Percentiles rank a stretch among this genome's conserved stretches.
These are phyloP conservation scores for Zoroaster sp. DNA, from an alignment of 53 echinoderm and acorn worm species.

Conservation along the genomic window DNA sequence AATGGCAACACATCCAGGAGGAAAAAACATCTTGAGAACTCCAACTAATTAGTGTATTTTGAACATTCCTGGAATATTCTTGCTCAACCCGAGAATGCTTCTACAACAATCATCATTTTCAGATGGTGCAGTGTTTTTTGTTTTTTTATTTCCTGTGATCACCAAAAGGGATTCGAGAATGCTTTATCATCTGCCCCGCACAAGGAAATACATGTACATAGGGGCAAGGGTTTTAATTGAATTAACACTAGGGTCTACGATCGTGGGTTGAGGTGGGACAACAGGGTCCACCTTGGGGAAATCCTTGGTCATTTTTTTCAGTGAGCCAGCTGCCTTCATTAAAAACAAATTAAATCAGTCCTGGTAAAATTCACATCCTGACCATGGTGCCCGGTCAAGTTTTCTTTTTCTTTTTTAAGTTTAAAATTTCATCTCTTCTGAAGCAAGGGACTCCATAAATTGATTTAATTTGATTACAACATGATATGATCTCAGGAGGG, in stretches of 20 bases:
- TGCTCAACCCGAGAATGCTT: background rate
- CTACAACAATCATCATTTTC: background rate
- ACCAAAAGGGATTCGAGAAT: background rate
- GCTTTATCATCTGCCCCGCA: background rate
- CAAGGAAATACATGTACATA: background rate
- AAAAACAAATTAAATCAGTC: background rate
- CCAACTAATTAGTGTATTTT: too few relatives aligned
- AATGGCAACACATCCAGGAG: too few relatives aligned
- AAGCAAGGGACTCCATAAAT: background rate
- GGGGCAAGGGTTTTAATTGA: background rate
- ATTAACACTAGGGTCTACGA: conserved; percentile 13
- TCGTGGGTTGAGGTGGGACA: background rate
- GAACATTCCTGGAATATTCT: background rate
- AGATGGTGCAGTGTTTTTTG: too few relatives aligned
- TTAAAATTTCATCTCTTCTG: background rate
- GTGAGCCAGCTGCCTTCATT: background rate
- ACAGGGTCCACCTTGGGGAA: background rate
- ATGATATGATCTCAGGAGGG: background rate
- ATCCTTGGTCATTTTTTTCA: background rate
- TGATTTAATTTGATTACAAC: background rate
- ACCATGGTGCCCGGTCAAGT: too few relatives aligned
- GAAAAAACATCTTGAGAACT: too few relatives aligned
- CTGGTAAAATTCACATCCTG: background rate
- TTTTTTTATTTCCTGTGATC: too few relatives aligned
- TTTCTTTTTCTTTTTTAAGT: background rate